phyloP scores from a whole-genome alignment of 2,888 invertebrate genomes.

The Sesia apiformis region DNA sequence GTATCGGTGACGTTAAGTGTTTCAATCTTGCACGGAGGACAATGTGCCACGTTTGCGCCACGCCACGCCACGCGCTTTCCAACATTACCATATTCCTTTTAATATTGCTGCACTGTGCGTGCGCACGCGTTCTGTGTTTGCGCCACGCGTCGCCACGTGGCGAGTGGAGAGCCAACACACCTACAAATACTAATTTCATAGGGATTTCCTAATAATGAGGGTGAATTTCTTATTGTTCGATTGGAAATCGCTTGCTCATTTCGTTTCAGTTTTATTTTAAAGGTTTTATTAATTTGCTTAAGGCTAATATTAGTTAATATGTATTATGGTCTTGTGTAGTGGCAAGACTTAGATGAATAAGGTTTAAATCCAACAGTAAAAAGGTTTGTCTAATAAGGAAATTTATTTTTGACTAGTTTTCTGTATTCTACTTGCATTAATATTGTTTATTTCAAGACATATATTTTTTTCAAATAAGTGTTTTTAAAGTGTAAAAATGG shows the following conservation, averaged over 20 bases:
- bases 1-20: constrained; percentile 51
- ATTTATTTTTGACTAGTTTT: too few species aligned
- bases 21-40: constrained; percentile 47
- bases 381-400: too few species aligned
- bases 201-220: constrained; percentile 24
- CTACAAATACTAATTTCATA: constrained; percentile 30
- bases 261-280: constrained; percentile 18
- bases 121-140: constrained; percentile 49
- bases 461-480: too few species aligned
- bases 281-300: constrained; percentile 20
- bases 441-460: too few species aligned
- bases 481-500: too few species aligned
- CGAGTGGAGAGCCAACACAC: constrained; percentile 17
- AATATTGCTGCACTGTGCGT: constrained; percentile 47
- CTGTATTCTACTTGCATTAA: too few species aligned
- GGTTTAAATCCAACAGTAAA: too few species aligned
- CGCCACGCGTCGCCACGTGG: constrained; percentile 38
- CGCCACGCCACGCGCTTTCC: constrained; percentile 10
- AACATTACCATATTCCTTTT: constrained; percentile 52
- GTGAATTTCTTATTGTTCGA: constrained; percentile 16
- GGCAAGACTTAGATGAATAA: too few species aligned
- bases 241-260: constrained; percentile 45
- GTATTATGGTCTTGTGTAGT: too few species aligned
- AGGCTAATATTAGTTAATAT: not conserved
- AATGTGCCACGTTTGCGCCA: constrained; percentile 30